phyloP scores from a whole-genome alignment of 2,888 invertebrate genomes.

The Platycheirus albimanus region DNA sequence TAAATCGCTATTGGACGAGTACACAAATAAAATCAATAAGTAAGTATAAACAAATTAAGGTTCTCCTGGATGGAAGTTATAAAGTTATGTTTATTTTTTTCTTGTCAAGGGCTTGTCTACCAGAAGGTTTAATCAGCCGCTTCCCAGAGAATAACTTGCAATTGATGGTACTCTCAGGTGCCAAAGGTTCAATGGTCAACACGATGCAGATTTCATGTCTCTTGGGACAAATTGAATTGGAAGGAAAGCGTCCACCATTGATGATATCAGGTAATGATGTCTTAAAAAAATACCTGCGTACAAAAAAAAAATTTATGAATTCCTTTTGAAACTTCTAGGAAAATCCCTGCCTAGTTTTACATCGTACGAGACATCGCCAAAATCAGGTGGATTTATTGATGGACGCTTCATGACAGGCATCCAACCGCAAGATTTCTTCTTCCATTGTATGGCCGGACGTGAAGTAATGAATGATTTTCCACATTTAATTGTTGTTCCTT shows the following conservation, averaged over 20 bases:
- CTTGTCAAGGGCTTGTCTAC: constrained; percentile 89
- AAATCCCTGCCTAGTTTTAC: constrained; percentile 95
- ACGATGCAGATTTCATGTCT: constrained; percentile 99
- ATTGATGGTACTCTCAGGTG: constrained; percentile 98
- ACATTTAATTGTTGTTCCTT: too few species aligned
- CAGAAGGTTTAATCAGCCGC: constrained; percentile 91
- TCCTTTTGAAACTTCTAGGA: constrained; percentile 85
- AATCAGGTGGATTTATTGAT: constrained; percentile 98
- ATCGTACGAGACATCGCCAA: constrained; percentile 92
- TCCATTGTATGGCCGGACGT: constrained; percentile 99
- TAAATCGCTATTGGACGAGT: constrained; percentile 90
- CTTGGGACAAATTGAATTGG: constrained; percentile 98
- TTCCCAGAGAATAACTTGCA: constrained; percentile 99
- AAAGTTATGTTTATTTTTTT: constrained; percentile 13
- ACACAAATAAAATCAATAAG: constrained; percentile 95
- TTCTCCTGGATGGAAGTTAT: not conserved
- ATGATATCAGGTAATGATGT: constrained; percentile 88
- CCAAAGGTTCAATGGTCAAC: constrained; percentile 99
- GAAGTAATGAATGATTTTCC: constrained; percentile 90
- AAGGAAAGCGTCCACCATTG: constrained; percentile 97
- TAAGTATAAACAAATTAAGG: constrained; percentile 80
- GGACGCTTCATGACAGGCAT: constrained; percentile 99
- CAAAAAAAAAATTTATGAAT: too few species aligned
- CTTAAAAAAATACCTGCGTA: too few species aligned
- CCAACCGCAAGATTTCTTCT: constrained; percentile 98